Evolutionary conservation across 2,113 vertebrate species (phyloP).

Genomic region (Aythya baeri): DNA sequence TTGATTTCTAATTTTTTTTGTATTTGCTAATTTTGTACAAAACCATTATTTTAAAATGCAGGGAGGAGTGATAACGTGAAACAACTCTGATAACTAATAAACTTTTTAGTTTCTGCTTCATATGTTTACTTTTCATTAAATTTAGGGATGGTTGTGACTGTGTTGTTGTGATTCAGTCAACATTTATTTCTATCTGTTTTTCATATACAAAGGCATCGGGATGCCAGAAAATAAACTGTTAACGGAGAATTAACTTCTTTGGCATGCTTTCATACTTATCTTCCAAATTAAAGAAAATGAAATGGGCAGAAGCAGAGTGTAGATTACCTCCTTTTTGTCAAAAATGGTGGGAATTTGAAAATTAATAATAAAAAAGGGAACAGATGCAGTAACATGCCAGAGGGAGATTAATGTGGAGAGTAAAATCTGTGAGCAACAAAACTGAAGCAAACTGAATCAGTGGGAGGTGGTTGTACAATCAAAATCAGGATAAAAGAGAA

Average conservation of each 20-base stretch:
- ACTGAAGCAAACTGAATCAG: constrained; percentile 98
- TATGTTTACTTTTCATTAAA: constrained; percentile 83
- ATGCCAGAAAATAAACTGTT: constrained; percentile 87
- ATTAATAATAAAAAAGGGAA: constrained; percentile 99
- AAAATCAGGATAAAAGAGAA: constrained; percentile 97
- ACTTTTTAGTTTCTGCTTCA: constrained; percentile 71
- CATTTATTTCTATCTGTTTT: constrained; percentile 82
- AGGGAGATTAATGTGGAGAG: constrained; percentile 97
- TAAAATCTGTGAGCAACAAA: constrained; percentile 98
- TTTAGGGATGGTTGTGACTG: constrained; percentile 57
- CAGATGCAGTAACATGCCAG: constrained; percentile 99
- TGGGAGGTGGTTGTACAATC: constrained; percentile 99
- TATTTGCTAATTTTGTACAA: not conserved
- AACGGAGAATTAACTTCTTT: constrained; percentile 87
- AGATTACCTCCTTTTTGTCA: constrained; percentile 88
- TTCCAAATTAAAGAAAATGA: constrained; percentile 89
- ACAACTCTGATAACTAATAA: constrained; percentile 69
- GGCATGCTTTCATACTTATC: constrained; percentile 83
- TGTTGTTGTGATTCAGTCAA: constrained; percentile 76
- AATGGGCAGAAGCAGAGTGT: constrained; percentile 87
- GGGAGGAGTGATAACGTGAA: constrained; percentile 18
- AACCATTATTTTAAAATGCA: constrained; percentile 55
- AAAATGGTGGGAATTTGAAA: constrained; percentile 95
- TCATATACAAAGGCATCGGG: constrained; percentile 80
- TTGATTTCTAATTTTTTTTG: constrained; percentile 8